Evolutionary conservation across 2,888 invertebrate genomes (phyloP).

Genomic region (Caenorhabditis sp.): DNA sequence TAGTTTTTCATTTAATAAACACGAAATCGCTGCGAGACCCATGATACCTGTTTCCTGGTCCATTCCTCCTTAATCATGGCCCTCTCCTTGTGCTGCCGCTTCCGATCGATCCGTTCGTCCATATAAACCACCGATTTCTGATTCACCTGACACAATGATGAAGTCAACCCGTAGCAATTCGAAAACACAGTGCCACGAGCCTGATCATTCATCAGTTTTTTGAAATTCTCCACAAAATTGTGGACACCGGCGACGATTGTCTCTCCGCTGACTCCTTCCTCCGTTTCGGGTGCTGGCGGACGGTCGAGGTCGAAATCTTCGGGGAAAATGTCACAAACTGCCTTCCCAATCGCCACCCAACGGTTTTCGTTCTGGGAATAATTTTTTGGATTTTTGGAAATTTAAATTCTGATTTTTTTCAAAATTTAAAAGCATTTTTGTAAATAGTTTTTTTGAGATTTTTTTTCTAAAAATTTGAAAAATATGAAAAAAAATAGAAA

Average conservation of each 20-base stretch:
- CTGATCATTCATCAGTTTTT: not conserved
- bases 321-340: slow-evolving; percentile 12
- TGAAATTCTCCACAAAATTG: slow-evolving; percentile 8
- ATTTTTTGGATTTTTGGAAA: not conserved
- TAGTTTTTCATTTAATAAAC: too few species aligned
- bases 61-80: not conserved
- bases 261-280: not conserved
- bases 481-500: too few species aligned
- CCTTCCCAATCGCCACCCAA: slow-evolving; percentile 7
- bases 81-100: not conserved
- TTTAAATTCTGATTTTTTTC: not conserved
- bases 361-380: slow-evolving; percentile 9
- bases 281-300: too few species aligned
- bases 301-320: slow-evolving; percentile 13
- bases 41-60: not conserved
- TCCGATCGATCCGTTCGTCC: not conserved
- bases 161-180: not conserved
- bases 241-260: slow-evolving; percentile 8
- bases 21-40: too few species aligned
- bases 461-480: too few species aligned
- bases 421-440: not conserved
- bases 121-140: not conserved
- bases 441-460: too few species aligned
- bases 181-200: slow-evolving; percentile 11
- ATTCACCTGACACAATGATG: slow-evolving; percentile 10